Base-by-base conservation (phyloP, 2,888 invertebrate species). In the Amphipoea lucens region DNA sequence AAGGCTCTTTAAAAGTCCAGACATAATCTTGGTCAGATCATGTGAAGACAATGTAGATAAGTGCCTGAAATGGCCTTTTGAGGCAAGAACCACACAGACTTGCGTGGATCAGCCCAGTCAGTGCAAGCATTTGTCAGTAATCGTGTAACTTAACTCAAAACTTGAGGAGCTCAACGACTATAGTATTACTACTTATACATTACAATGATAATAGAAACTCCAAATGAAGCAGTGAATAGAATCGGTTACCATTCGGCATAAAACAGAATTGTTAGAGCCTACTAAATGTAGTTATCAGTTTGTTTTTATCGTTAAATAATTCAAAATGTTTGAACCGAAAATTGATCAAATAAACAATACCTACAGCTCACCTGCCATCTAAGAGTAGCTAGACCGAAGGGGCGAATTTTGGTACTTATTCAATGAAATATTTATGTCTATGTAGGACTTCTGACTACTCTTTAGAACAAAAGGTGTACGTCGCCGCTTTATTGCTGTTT, bases 281-380 rank as follows among this genome's bases (percentile, higher is more conserved):
- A 57, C 68, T 77, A 79, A 86, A 86, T 85, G 71, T 85, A 83
- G 78, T 78, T 83, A 84, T 78, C 81, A 79, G 75, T 85, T 82
- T 71, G 79, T 70, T 73, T 82, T 74, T 81, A 82, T 74, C 73
- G 82, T 83, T 89, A 87, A 88, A 90, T 89, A 90, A 92, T 92
- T 91, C 88, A 90, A 89, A 90, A 79, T 85, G 81, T 88, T 88
- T 90, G 54, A 75, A 72, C 87, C 29, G 88, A 90, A 90, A 88
- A 89, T 90, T 89, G 65, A 89, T 88, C 87, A 85, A 90, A 90
- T 91, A 91, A 92, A 92, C 91, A 91, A 85, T 48, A 42, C 42
- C 6, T 86, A 88, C 79, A 80, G 74, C 73, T 84, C 85, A 88
- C 88, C 86, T 90, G 84, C 81, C 83, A 84, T 86, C 82, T 88